Evolutionary conservation across 1,140 invertebrate species (phyloP).

Genomic region (Neotoxoptera formosana): DNA sequence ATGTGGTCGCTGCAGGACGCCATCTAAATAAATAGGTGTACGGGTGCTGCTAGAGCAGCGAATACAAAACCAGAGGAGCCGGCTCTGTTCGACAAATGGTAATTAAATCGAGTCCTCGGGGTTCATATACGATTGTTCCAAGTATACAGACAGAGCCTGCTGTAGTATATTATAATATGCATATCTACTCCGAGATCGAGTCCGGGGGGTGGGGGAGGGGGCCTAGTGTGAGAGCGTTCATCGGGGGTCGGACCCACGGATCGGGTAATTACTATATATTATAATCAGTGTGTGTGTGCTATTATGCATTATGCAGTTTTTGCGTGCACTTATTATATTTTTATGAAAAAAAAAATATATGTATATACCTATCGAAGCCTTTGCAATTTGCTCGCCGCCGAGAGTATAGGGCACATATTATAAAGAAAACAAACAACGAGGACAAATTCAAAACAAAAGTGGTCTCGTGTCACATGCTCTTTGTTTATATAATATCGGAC

Average conservation of each 20-base stretch:
- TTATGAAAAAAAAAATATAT: constrained; percentile 1
- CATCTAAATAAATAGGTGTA: background rate
- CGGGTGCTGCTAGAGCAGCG: background rate
- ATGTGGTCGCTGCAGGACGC: background rate
- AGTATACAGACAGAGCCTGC: background rate
- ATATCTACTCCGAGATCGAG: background rate
- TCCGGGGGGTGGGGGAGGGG: background rate
- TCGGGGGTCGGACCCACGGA: background rate
- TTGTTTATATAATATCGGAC: constrained; percentile 1
- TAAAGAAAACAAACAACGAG: constrained; percentile 14
- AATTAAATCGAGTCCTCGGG: background rate
- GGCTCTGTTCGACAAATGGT: background rate
- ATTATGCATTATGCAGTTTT: constrained; percentile 22
- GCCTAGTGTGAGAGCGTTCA: background rate
- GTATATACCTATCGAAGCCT: background rate
- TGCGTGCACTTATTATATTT: background rate
- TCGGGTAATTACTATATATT: background rate
- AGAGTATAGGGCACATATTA: background rate
- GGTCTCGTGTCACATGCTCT: background rate
- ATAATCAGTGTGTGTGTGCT: background rate
- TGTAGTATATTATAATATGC: background rate
- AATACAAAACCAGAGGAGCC: background rate
- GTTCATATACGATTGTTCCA: background rate
- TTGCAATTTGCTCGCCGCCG: background rate
- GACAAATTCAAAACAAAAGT: constrained; percentile 30